Conservation (phyloP, 2,888 invertebrate species). For the Caenorhabditis sp. region DNA sequence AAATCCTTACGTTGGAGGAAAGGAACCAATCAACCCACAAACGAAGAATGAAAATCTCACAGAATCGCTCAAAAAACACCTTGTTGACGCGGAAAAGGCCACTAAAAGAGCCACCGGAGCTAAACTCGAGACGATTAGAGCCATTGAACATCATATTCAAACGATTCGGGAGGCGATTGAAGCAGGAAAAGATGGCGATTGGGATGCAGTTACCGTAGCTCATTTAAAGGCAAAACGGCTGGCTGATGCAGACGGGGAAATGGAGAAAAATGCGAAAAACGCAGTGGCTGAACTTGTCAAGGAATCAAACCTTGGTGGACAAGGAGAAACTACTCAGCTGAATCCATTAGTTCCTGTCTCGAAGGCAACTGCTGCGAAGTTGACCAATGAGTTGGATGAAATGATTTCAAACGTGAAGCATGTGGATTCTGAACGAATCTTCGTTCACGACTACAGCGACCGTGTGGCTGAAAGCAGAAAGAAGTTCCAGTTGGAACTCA, state of each 20-base stretch:
- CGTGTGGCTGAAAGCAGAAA: conserved; percentile 68
- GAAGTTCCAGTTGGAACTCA: conserved; percentile 64
- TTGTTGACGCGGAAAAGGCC: conserved; percentile 62
- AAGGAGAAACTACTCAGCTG: conserved; percentile 81
- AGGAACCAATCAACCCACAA: conserved; percentile 16
- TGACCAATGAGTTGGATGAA: conserved; percentile 83
- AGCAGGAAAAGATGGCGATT: conserved; percentile 68
- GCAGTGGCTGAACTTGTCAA: conserved; percentile 56
- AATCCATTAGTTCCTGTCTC: conserved; percentile 83
- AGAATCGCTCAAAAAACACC: conserved; percentile 61
- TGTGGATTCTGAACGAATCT: conserved; percentile 67
- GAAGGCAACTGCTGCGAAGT: conserved; percentile 83
- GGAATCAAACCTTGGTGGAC: conserved; percentile 78
- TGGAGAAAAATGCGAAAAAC: conserved; percentile 60
- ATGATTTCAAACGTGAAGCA: conserved; percentile 72
- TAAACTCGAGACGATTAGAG: conserved; percentile 71
- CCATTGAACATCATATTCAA: conserved; percentile 70
- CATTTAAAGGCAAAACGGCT: conserved; percentile 74
- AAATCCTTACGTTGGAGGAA: conserved; percentile 61
- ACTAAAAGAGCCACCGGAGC: conserved; percentile 70
- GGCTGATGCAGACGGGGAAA: conserved; percentile 46
- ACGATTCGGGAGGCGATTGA: conserved; percentile 83
- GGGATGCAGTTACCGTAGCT: conserved; percentile 76
- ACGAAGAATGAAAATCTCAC: conserved; percentile 63
- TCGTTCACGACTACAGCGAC: conserved; percentile 65